These are phyloP conservation scores for Epizoanthus scotinus DNA, from an alignment of 92 coral and sea anemone genomes.

Conservation along the genomic window DNA sequence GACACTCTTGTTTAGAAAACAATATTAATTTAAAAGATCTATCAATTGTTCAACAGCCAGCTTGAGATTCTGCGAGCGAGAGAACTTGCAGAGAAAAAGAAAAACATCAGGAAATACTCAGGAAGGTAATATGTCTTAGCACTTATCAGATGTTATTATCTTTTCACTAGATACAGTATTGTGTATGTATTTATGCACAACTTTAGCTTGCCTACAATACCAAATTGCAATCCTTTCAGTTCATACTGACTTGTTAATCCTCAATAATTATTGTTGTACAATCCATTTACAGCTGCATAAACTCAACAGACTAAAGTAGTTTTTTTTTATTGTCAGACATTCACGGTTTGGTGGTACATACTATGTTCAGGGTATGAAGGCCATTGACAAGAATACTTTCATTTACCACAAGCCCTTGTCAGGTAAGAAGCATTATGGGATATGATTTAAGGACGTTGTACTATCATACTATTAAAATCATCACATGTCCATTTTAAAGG, in stretches of 20 bases:
- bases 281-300: not conserved
- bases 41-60: constrained; percentile 54
- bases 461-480: not conserved
- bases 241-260: not conserved
- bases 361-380: constrained; percentile 87
- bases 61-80: constrained; percentile 87
- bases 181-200: too few relatives aligned
- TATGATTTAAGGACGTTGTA: not conserved
- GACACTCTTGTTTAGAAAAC: not conserved
- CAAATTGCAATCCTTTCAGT: not conserved
- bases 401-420: constrained; percentile 90
- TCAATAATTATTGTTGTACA: not conserved
- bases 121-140: constrained; percentile 74
- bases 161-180: too few relatives aligned
- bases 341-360: constrained; percentile 96
- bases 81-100: constrained; percentile 83
- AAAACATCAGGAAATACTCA: constrained; percentile 69
- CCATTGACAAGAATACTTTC: constrained; percentile 81
- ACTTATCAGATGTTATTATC: not conserved
- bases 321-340: constrained; percentile 63
- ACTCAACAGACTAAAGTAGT: not conserved
- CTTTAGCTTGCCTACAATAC: too few relatives aligned
- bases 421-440: constrained; percentile 48
- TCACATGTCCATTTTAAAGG: not conserved
- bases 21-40: not conserved